Evolutionary conservation across 37 sponge, comb jelly and placozoan species (phyloP), one percentile per base, ranked within the genome.

Genomic region (Geodia barretti): DNA sequence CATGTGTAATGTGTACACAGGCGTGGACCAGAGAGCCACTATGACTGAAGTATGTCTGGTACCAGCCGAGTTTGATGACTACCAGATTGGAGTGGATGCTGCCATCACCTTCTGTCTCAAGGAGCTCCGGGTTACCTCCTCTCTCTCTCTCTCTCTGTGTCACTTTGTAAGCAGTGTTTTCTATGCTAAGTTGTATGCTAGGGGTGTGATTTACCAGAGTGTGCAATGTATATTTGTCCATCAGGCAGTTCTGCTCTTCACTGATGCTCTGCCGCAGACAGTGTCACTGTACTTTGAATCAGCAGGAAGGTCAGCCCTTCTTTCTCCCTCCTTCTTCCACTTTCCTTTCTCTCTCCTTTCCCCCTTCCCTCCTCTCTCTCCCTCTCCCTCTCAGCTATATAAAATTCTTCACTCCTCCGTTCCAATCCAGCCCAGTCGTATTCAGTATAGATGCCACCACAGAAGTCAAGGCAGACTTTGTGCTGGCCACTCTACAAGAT

Each of bases 21-120:
- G 33, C 39, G 92, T 77, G 7, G 59, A 54, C 7, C 32, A 36
- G 2, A 78, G 88, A 26, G 39, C 72, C 30, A 66, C 87, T 17
- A n/a, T 79, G 42, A 92, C 96, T 0, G 91, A 95, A 72, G 71
- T 92, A 23, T 79, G 39, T 47, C 91, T 95, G 31, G 70, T 41
- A 0, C 88, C 91, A 11, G 72, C 63, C 1, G 96, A 95, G 73
- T 95, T 95, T 90, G 93, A 92, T 26, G 77, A 78, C 21, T 95
- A 92, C 67, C 41, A 64, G 33, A 84, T 92, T 29, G 79, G 75
- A 11, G 79, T 75, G 11, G 86, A 92, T 41, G 32, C 77, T 9
- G 54, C 74, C 25, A 40, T 95, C 61, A 93, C 94, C 1, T 95
- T 92, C 87, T 95, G 94, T 60, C 84, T 95, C 42, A 92, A 92